phyloP scores from a whole-genome alignment of 2,888 invertebrate genomes.

The Protonemura montana region DNA sequence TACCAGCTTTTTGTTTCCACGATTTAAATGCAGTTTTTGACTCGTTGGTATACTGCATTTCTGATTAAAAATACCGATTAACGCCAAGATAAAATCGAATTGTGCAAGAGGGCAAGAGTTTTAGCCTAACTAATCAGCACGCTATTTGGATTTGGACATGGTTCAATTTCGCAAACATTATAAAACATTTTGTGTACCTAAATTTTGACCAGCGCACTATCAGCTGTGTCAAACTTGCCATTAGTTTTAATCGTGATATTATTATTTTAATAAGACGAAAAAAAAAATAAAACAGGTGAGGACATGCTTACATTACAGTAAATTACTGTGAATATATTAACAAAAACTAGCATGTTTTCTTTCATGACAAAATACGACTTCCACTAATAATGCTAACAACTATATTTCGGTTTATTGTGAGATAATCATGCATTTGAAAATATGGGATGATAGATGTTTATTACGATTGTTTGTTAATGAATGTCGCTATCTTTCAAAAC shows the following conservation, averaged over 20 bases:
- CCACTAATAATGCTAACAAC: background rate
- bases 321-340: background rate
- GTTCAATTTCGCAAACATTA: background rate
- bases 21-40: too few species aligned
- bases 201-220: background rate
- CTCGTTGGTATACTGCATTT: background rate
- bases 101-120: background rate
- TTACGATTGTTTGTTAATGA: too few species aligned
- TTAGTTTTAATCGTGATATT: background rate
- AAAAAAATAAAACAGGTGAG: background rate
- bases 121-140: background rate
- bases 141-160: background rate
- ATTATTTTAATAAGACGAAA: background rate
- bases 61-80: background rate
- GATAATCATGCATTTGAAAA: too few species aligned
- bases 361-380: background rate
- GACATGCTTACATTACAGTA: background rate
- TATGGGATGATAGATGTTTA: too few species aligned
- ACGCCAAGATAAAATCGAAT: background rate
- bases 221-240: background rate
- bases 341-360: background rate
- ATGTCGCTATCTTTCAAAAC: background rate
- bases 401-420: background rate
- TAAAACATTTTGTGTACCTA: background rate
- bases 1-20: too few species aligned